Evolutionary conservation across 2,888 invertebrate genomes (phyloP).

Genomic region (Sarcophaga variegata): DNA sequence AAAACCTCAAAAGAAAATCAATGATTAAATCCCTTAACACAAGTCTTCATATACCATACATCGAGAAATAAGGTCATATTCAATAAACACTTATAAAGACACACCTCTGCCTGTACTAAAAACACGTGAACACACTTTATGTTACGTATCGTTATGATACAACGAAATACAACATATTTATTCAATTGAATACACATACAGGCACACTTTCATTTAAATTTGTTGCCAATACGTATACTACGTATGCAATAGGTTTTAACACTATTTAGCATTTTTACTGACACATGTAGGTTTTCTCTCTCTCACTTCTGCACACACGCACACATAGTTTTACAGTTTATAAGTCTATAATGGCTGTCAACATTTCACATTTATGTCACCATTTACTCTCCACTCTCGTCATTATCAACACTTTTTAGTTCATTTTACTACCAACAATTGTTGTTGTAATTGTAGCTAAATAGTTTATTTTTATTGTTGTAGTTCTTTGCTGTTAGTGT

Average conservation of each 20-base stretch:
- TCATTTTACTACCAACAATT: not conserved
- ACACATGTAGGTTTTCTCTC: not conserved
- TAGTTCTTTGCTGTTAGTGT: not conserved
- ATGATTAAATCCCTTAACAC: too few relatives aligned
- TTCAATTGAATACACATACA: not conserved
- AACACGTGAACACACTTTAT: too few relatives aligned
- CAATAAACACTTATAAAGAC: too few relatives aligned
- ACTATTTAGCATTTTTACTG: not conserved
- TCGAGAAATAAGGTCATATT: too few relatives aligned
- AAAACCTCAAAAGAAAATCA: too few relatives aligned
- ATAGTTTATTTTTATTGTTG: not conserved
- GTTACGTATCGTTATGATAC: too few relatives aligned
- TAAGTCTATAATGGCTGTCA: slow-evolving; percentile 48
- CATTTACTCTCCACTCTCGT: slow-evolving; percentile 31
- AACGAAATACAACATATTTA: not conserved
- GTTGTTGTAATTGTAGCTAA: not conserved
- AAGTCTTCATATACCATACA: too few relatives aligned
- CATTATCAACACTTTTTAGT: slow-evolving; percentile 56
- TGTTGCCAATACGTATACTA: not conserved
- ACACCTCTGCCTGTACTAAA: too few relatives aligned
- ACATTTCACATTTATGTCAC: slow-evolving; percentile 60
- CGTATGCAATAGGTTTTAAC: not conserved
- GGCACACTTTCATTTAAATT: not conserved
- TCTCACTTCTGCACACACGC: not conserved
- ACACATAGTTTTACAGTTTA: slow-evolving; percentile 4